These are phyloP conservation scores for Pogonocherus hispidulus DNA, from an alignment of 2,888 invertebrate genomes.

Conservation along the genomic window DNA sequence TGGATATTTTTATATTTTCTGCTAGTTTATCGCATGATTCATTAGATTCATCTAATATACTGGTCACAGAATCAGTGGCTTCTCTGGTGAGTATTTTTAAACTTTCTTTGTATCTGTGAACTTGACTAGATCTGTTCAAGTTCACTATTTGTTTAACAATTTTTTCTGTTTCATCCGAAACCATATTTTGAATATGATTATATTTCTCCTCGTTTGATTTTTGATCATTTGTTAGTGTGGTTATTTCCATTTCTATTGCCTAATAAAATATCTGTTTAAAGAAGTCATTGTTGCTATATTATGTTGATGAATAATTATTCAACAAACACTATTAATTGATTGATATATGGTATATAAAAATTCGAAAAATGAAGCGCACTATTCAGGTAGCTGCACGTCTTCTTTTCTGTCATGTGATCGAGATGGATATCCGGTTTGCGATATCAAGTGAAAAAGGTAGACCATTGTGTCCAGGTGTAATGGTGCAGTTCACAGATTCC, in stretches of 20 bases:
- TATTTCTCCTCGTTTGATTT: constrained; percentile 22
- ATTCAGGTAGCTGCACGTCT: no score
- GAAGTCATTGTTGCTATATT: no score
- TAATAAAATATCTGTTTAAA: constrained; percentile 5
- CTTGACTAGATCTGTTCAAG: constrained; percentile 21
- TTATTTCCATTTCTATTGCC: constrained; percentile 38
- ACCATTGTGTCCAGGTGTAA: no score
- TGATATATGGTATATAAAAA: no score
- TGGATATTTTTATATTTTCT: constrained; percentile 41
- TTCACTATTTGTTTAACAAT: constrained; percentile 25
- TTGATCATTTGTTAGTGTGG: constrained; percentile 31
- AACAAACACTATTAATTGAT: no score
- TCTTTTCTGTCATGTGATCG: no score
- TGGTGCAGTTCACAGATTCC: no score
- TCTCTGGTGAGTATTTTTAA: constrained; percentile 26
- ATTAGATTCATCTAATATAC: not conserved
- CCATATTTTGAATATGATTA: constrained; percentile 22
- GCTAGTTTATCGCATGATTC: constrained; percentile 17
- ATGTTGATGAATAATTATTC: no score
- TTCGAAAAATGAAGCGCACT: no score
- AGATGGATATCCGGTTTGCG: no score
- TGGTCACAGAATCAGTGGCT: not conserved
- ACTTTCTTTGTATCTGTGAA: constrained; percentile 25
- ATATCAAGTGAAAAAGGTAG: no score
- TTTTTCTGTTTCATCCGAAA: constrained; percentile 29